phyloP scores from a whole-genome alignment of 1,140 invertebrate species.

The Dryas iulia region DNA sequence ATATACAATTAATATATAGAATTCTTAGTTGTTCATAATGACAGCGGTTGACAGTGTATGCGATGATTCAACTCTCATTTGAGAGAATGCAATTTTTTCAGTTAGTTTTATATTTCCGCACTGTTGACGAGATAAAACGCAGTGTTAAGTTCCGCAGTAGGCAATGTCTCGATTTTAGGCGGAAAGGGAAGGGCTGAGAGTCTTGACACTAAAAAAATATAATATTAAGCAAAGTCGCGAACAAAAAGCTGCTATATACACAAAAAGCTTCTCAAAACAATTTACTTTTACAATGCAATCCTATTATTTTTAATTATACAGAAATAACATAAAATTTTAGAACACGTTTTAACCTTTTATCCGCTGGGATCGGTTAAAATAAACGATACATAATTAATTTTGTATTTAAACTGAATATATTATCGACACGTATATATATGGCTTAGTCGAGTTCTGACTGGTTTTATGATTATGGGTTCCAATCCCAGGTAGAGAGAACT shows the following conservation, averaged over 20 bases:
- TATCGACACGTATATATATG: background rate
- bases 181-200: background rate
- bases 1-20: no score
- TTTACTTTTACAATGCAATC: background rate
- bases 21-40: no score
- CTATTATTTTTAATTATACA: background rate
- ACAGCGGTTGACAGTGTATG: no score
- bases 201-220: background rate
- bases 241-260: background rate
- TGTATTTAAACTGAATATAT: background rate
- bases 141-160: no score
- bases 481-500: no score
- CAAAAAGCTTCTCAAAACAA: background rate
- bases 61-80: no score
- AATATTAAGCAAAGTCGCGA: background rate
- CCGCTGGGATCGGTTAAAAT: background rate
- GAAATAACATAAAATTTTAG: background rate
- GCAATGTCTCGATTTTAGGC: no score
- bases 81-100: no score
- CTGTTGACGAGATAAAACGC: no score
- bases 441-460: background rate
- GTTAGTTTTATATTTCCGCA: no score
- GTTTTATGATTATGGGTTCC: background rate
- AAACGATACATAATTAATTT: background rate
- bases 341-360: background rate